Percentiles rank a stretch among this genome's conserved stretches.
phyloP scores from a whole-genome alignment of 1,140 invertebrate species.

The Lepidurus couesii region DNA sequence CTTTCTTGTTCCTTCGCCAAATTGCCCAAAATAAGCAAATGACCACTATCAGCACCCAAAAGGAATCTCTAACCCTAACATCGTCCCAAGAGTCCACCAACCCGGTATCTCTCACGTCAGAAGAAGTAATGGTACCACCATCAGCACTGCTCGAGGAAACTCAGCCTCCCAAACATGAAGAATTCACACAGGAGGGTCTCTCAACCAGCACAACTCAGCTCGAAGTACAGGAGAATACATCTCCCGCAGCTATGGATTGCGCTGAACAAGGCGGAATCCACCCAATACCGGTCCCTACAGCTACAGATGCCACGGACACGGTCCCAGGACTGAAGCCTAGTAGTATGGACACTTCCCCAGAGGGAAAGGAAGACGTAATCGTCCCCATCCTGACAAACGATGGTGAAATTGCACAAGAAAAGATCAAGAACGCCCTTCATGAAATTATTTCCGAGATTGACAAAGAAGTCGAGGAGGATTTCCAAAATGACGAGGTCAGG shows the following conservation, averaged over 20 bases:
- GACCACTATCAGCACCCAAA: not conserved
- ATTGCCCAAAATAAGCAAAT: not conserved
- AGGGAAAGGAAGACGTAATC: constrained; percentile 15
- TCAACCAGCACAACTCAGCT: not conserved
- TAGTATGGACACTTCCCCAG: not conserved
- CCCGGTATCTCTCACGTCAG: not conserved
- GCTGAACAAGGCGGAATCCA: not conserved
- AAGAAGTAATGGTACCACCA: not conserved
- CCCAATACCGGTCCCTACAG: not conserved
- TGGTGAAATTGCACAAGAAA: constrained; percentile 50
- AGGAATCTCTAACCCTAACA: not conserved
- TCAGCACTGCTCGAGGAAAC: not conserved
- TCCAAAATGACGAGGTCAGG: constrained; percentile 35
- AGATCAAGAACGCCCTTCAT: constrained; percentile 53
- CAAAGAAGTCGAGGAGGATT: constrained; percentile 44
- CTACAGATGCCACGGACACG: not conserved
- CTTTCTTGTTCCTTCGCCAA: not conserved
- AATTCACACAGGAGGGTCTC: not conserved
- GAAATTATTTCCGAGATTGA: constrained; percentile 58
- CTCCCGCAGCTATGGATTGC: not conserved
- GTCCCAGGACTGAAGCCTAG: not conserved
- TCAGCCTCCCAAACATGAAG: not conserved
- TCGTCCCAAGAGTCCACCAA: not conserved
- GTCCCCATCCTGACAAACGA: not conserved
- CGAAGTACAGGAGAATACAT: constrained; percentile 9